These are phyloP conservation scores for Acrobeloides nanus DNA, from an alignment of 2,888 invertebrate genomes.

Conservation along the genomic window DNA sequence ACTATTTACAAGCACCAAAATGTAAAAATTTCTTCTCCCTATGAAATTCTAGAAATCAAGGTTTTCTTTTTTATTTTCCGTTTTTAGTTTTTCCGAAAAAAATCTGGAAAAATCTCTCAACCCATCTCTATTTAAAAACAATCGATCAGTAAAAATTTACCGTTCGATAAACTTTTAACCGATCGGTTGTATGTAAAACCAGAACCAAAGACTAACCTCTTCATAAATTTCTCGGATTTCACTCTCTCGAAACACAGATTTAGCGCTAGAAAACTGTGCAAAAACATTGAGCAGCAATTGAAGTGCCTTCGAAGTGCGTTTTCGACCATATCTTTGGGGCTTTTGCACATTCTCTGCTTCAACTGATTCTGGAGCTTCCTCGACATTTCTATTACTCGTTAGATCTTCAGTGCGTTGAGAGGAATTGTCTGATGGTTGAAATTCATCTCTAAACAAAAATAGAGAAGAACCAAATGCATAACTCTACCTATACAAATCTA, in stretches of 20 bases:
- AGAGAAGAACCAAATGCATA: neutral
- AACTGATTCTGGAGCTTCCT: slow-evolving; percentile 16
- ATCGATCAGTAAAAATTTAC: too few relatives aligned
- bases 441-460: slow-evolving; percentile 20
- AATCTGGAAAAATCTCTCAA: too few relatives aligned
- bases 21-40: too few relatives aligned
- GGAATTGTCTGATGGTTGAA: slow-evolving; percentile 6
- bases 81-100: too few relatives aligned
- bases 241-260: slow-evolving; percentile 69
- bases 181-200: too few relatives aligned
- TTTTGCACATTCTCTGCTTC: slow-evolving; percentile 35
- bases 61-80: too few relatives aligned
- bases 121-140: too few relatives aligned
- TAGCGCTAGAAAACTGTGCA: slow-evolving; percentile 72
- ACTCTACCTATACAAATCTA: slow-evolving; percentile 71
- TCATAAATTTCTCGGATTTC: slow-evolving; percentile 63
- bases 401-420: neutral
- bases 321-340: slow-evolving; percentile 21
- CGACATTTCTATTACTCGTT: neutral
- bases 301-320: slow-evolving; percentile 18
- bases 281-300: slow-evolving; percentile 57
- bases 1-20: too few relatives aligned
- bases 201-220: slow-evolving; percentile 25
- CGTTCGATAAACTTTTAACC: too few relatives aligned
- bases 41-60: too few relatives aligned